phyloP scores from a whole-genome alignment of 2,888 invertebrate genomes.

The Tetragnatha montana region DNA sequence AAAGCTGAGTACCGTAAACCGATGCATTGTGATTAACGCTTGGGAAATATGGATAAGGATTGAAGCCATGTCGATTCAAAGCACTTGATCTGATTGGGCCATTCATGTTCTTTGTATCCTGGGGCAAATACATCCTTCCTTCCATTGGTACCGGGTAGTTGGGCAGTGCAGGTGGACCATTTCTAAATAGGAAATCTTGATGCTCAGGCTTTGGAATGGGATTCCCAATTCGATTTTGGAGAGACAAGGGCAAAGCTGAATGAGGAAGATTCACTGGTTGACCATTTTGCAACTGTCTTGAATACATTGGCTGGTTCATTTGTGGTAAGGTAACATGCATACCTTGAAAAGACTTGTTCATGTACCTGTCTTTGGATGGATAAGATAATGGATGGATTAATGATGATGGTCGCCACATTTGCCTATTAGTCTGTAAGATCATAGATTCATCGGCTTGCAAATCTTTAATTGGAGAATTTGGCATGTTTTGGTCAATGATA shows the following conservation, averaged over 20 bases:
- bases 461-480: neutral
- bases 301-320: conserved; percentile 12
- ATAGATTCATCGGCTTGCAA: neutral
- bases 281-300: conserved; percentile 10
- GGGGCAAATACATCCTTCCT: neutral
- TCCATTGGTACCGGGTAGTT: neutral
- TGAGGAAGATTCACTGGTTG: neutral
- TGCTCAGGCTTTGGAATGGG: conserved; percentile 27
- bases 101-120: neutral
- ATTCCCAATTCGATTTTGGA: neutral
- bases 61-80: neutral
- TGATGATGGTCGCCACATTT: conserved; percentile 13
- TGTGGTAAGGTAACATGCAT: conserved; percentile 13
- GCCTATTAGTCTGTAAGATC: neutral
- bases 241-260: neutral
- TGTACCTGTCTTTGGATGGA: conserved; percentile 3
- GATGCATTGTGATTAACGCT: conserved; percentile 17
- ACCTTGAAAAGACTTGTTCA: conserved; percentile 13
- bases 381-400: neutral
- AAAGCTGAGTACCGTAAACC: neutral
- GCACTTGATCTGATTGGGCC: neutral
- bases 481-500: neutral
- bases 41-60: conserved; percentile 30
- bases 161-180: neutral
- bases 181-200: conserved; percentile 1